Base-by-base conservation (phyloP, 2,113 vertebrate genomes). In the Phyllostomus hastatus region DNA sequence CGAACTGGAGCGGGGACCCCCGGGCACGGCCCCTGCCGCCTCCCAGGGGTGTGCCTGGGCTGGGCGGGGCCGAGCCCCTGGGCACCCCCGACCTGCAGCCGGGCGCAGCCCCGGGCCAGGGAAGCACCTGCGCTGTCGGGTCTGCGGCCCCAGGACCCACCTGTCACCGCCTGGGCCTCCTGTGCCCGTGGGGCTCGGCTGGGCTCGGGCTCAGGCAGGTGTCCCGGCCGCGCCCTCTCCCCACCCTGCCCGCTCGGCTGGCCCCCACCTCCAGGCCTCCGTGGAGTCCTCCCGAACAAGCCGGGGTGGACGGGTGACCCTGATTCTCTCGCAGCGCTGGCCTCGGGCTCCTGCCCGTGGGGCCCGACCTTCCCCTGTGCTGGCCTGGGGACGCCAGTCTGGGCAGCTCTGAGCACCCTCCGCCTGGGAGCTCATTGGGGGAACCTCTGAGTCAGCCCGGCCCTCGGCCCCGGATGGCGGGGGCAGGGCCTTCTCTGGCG, bases 1-100 rank as follows among this genome's bases (percentile, higher is more conserved):
- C 19, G 90, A 97, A 88, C 96, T 61, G 35, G 91, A 96, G 81
- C 91, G 83, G 93, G 92, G 97, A 96, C 80, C 76, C 12, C 66
- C 84, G 95, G 38, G 73, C 96, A 64, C 14, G 83, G 97, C 94
- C 92, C 38, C 24, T 7, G 54, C 46, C 26, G 8, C 9, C 46
- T 89, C 82, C 61, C 20, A 3, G 28, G 84, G 80, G 59, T n/a
- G 50, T 14, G 38, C 70, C 78, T 12, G 35, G 6, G 31, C 15
- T 0, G 16, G n/a, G 20, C 57, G 7, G 8, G 64, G 48, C 2
- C 0, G 28, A 4, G 24, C 4, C 22, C 48, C 1, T 0, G 1
- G 31, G 41, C 57, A 38, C 14, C 16, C 7, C 0, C 1, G 22
- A n/a, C 16, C 31, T 10, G 10, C 15, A 24, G 28, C 79, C 8